Evolutionary conservation across 2,888 invertebrate species (phyloP), one percentile per base, ranked within the genome.

Genomic region (Phlogophora meticulosa): DNA sequence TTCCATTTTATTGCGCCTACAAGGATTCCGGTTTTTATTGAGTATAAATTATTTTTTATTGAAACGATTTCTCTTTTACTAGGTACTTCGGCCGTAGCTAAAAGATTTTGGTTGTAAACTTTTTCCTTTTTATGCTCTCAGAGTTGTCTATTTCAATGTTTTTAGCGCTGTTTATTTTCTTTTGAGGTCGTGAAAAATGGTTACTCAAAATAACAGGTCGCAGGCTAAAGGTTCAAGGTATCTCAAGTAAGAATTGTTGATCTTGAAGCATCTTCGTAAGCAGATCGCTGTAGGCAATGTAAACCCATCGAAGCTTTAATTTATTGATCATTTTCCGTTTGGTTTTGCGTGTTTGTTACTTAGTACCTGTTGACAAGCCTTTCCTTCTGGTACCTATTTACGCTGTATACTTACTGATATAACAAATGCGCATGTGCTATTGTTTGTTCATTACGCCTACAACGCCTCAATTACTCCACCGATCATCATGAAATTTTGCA

Each of bases 31-130:
- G 55, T 51, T 70, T 75, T 56, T 42, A 75, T 67, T 72, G 75
- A 80, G 65, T 65, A 55, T 71, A 66, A 70, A 68, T 72, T 56
- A 36, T 73, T 51, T 53, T 72, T 57, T 48, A 68, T 66, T 69
- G 45, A 28, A 62, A 52, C 42, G 9, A 60, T 70, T 77, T 71
- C 69, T 69, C 42, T 71, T 71, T 71, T 63, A 56, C 51, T 73
- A n/a, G n/a, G n/a, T n/a, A 52, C 70, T 76, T 24, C 11, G 28
- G 13, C 42, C n/a, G 51, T 57, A 52, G 32, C 11, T 24, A 53
- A 55, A 67, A 72, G 46, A 69, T 46, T 61, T 48, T 15, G 24
- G 38, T n/a, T 57, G 34, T 69, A 61, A 76, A 72, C 45, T 76
- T 75, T 59, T 45, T 36, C n/a, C 7, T 42, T 72, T 72, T 78